phyloP scores from a whole-genome alignment of 53 echinoderm and acorn worm species.

The Mesocentrotus franciscanus region DNA sequence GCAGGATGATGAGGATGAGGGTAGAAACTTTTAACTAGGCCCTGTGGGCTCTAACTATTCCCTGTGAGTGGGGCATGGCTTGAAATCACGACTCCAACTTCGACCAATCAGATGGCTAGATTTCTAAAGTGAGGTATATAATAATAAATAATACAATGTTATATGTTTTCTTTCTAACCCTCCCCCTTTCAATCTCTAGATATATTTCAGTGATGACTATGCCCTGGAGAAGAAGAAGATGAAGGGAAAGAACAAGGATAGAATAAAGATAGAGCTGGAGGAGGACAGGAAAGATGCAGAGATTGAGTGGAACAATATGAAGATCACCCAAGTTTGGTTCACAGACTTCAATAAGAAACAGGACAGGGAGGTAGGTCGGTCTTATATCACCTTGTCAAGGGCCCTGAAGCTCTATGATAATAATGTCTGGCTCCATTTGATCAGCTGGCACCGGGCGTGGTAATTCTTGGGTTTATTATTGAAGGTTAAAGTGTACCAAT shows the following conservation, averaged over 20 bases:
- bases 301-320: slow-evolving; percentile 19
- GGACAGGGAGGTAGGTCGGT: slow-evolving; percentile 61
- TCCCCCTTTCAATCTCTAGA: background rate
- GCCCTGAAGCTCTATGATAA: too few species aligned
- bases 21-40: too few species aligned
- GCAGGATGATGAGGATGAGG: too few species aligned
- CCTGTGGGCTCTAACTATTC: too few species aligned
- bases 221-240: slow-evolving; percentile 69
- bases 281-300: slow-evolving; percentile 61
- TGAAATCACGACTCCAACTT: too few species aligned
- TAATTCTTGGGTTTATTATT: too few species aligned
- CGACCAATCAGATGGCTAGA: too few species aligned
- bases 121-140: too few species aligned
- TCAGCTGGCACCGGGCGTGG: too few species aligned
- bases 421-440: too few species aligned
- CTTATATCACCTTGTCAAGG: background rate
- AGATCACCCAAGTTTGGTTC: slow-evolving; percentile 57
- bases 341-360: slow-evolving; percentile 63
- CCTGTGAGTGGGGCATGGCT: too few species aligned
- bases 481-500: too few species aligned
- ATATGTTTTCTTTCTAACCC: background rate
- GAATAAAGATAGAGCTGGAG: slow-evolving; percentile 56
- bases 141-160: background rate
- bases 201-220: slow-evolving; percentile 73
- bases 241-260: slow-evolving; percentile 59